Percentiles rank a stretch among this genome's conserved stretches.
Evolutionary conservation across 2,113 vertebrate genomes (phyloP).

Genomic region (Ornithorhynchus anatinus): DNA sequence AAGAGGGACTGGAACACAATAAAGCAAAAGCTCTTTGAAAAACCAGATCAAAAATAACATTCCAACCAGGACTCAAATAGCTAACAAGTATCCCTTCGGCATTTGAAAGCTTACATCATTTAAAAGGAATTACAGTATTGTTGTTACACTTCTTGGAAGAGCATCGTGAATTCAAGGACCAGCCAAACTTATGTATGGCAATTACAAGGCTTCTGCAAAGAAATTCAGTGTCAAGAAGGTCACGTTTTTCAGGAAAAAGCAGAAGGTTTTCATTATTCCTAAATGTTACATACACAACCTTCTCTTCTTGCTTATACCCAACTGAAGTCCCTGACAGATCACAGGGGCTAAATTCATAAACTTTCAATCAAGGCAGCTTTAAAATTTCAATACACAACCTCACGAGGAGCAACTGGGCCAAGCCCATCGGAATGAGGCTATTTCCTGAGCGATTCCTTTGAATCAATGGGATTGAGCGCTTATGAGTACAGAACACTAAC

Average conservation of each 20-base stretch:
- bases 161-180: neutral
- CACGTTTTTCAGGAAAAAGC: constrained; percentile 47
- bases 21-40: neutral
- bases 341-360: constrained; percentile 18
- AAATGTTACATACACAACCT: neutral
- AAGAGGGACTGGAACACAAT: neutral
- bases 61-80: neutral
- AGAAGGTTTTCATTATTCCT: constrained; percentile 36
- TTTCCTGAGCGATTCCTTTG: constrained; percentile 50
- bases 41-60: neutral
- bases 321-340: constrained; percentile 42
- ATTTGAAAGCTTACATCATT: neutral
- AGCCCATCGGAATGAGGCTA: constrained; percentile 42
- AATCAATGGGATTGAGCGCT: too few relatives aligned
- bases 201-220: constrained; percentile 42
- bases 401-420: constrained; percentile 50
- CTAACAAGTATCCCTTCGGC: neutral
- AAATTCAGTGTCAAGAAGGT: constrained; percentile 29
- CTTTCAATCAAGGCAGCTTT: constrained; percentile 45
- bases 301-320: constrained; percentile 22
- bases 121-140: constrained; percentile 4
- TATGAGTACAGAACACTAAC: too few relatives aligned
- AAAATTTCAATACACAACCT: constrained; percentile 35
- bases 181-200: constrained; percentile 14
- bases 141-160: neutral